Conservation (phyloP, 2,888 invertebrate species). For the Leucoma salicis region DNA sequence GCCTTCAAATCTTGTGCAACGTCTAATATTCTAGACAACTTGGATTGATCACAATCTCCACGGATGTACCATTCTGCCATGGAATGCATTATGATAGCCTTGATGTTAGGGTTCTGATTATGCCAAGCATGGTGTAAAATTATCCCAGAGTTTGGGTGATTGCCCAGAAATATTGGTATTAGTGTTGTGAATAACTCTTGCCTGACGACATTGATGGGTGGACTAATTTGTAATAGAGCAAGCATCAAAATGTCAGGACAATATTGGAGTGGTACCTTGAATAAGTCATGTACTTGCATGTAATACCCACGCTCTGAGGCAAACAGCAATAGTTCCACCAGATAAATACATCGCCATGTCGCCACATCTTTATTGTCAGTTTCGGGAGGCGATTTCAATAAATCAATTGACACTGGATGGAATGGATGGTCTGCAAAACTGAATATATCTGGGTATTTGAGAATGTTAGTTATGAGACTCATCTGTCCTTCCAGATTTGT, state of each 20-base stretch:
- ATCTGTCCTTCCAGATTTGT: slow-evolving; percentile 96
- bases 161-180: slow-evolving; percentile 96
- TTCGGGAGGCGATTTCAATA: slow-evolving; percentile 96
- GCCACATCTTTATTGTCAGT: slow-evolving; percentile 96
- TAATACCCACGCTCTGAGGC: slow-evolving; percentile 94
- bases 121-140: slow-evolving; percentile 98
- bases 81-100: slow-evolving; percentile 94
- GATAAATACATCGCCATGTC: slow-evolving; percentile 95
- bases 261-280: slow-evolving; percentile 95
- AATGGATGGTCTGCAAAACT: slow-evolving; percentile 96
- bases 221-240: slow-evolving; percentile 92
- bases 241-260: slow-evolving; percentile 97
- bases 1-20: slow-evolving; percentile 98
- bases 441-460: slow-evolving; percentile 96
- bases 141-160: slow-evolving; percentile 98
- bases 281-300: slow-evolving; percentile 91
- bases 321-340: slow-evolving; percentile 93
- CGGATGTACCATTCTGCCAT: slow-evolving; percentile 99
- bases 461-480: slow-evolving; percentile 91
- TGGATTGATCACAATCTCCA: slow-evolving; percentile 95
- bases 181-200: slow-evolving; percentile 94
- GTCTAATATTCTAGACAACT: slow-evolving; percentile 96
- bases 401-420: slow-evolving; percentile 92
- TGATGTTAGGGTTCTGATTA: slow-evolving; percentile 86
- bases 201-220: slow-evolving; percentile 88